Conservation (phyloP, 1,140 invertebrate species). For the Nomia melanderi region DNA sequence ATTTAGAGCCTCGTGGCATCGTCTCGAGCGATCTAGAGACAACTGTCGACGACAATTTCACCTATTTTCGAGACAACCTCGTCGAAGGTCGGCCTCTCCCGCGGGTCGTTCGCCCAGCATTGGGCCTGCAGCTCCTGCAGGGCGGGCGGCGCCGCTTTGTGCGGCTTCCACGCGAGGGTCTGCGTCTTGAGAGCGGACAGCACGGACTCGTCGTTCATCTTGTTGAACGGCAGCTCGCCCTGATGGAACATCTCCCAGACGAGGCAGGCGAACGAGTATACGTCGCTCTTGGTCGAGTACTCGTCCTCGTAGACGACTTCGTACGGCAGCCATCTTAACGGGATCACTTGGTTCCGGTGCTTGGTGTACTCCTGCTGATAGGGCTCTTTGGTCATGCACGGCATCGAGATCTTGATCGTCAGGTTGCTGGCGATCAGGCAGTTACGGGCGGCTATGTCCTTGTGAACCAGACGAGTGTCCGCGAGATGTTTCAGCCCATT, state of each 20-base stretch:
- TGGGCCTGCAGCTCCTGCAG: constrained; percentile 83
- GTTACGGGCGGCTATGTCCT: constrained; percentile 96
- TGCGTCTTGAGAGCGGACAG: constrained; percentile 86
- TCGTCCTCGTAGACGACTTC: constrained; percentile 95
- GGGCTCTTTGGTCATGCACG: constrained; percentile 91
- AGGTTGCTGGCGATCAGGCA: constrained; percentile 92
- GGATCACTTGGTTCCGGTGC: constrained; percentile 87
- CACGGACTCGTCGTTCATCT: constrained; percentile 89
- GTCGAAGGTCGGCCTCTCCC: constrained; percentile 85
- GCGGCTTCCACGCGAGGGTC: constrained; percentile 85
- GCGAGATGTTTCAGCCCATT: constrained; percentile 92
- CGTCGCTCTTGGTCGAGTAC: constrained; percentile 96
- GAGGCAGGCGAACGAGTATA: constrained; percentile 94
- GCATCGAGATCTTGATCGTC: constrained; percentile 91
- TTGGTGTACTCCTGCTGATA: constrained; percentile 93
- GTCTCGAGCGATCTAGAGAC: constrained; percentile 64
- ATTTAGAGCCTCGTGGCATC: constrained; percentile 54
- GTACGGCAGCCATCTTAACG: constrained; percentile 89
- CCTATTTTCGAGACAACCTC: constrained; percentile 77
- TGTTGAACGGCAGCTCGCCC: constrained; percentile 92
- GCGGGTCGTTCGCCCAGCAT: constrained; percentile 84
- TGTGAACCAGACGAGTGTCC: constrained; percentile 88
- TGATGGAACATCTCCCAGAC: constrained; percentile 95
- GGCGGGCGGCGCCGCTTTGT: constrained; percentile 84
- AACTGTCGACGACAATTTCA: constrained; percentile 76